These are phyloP conservation scores for Fissipunctia ypsillon DNA, from an alignment of 2,888 invertebrate species.

Conservation along the genomic window DNA sequence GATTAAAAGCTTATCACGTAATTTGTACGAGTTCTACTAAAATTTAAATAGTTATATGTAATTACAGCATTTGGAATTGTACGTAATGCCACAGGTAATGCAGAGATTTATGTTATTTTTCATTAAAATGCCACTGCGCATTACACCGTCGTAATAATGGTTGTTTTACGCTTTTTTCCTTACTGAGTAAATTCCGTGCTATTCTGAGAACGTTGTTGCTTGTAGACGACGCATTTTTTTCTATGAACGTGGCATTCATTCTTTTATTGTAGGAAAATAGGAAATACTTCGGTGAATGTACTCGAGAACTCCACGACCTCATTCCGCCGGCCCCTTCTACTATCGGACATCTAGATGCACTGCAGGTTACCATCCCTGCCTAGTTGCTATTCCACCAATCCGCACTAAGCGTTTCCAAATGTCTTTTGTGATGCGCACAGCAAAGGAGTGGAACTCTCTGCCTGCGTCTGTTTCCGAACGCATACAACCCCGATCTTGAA, in stretches of 20 bases:
- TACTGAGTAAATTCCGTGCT: constrained; percentile 48
- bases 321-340: too few species aligned
- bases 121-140: constrained; percentile 45
- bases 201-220: constrained; percentile 47
- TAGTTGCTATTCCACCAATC: too few species aligned
- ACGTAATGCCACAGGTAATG: constrained; percentile 3
- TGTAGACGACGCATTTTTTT: constrained; percentile 32
- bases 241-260: constrained; percentile 11
- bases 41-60: constrained; percentile 17
- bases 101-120: constrained; percentile 41
- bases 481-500: too few species aligned
- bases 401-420: too few species aligned
- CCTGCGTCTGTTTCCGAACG: too few species aligned
- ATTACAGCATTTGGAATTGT: constrained; percentile 11
- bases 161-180: constrained; percentile 33
- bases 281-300: too few species aligned
- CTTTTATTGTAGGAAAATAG: constrained; percentile 16
- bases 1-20: constrained; percentile 10
- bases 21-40: not conserved
- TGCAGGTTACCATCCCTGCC: too few species aligned
- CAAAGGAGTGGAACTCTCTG: too few species aligned
- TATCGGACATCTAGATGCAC: too few species aligned
- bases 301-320: too few species aligned
- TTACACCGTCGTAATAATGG: constrained; percentile 28
- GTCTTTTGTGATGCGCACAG: too few species aligned